Evolutionary conservation across 2,888 invertebrate species (phyloP).

Genomic region (Saturnia pavonia): DNA sequence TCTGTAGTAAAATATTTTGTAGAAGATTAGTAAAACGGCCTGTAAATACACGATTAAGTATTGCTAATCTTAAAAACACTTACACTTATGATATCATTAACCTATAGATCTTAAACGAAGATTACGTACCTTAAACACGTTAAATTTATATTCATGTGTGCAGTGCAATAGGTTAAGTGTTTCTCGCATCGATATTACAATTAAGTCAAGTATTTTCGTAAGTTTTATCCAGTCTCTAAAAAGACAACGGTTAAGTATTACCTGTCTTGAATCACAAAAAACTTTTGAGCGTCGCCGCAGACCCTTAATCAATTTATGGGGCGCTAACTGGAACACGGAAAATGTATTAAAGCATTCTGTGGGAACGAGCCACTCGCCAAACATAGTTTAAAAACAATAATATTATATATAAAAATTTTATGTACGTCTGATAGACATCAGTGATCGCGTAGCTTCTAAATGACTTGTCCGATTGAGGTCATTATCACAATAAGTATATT

Average conservation of each 20-base stretch:
- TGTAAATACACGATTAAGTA: too few relatives aligned
- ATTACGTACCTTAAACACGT: too few relatives aligned
- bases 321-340: slow-evolving; percentile 81
- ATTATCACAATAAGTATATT: too few relatives aligned
- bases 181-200: slow-evolving; percentile 21
- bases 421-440: too few relatives aligned
- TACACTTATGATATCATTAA: too few relatives aligned
- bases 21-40: too few relatives aligned
- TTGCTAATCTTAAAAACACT: too few relatives aligned
- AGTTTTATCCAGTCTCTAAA: slow-evolving; percentile 40
- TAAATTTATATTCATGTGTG: neutral
- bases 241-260: slow-evolving; percentile 51
- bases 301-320: slow-evolving; percentile 80
- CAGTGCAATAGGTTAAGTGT: neutral
- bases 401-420: too few relatives aligned
- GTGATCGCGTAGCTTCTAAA: too few relatives aligned
- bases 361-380: slow-evolving; percentile 70
- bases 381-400: slow-evolving; percentile 52
- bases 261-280: slow-evolving; percentile 70
- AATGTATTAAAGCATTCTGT: slow-evolving; percentile 78
- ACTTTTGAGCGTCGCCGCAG: slow-evolving; percentile 70
- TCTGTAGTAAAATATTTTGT: too few relatives aligned
- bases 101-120: too few relatives aligned
- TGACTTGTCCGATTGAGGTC: too few relatives aligned
- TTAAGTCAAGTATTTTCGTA: slow-evolving; percentile 25